Evolutionary conservation across 2,113 vertebrate genomes (phyloP).

Genomic region (Illadopsis cleaveri): DNA sequence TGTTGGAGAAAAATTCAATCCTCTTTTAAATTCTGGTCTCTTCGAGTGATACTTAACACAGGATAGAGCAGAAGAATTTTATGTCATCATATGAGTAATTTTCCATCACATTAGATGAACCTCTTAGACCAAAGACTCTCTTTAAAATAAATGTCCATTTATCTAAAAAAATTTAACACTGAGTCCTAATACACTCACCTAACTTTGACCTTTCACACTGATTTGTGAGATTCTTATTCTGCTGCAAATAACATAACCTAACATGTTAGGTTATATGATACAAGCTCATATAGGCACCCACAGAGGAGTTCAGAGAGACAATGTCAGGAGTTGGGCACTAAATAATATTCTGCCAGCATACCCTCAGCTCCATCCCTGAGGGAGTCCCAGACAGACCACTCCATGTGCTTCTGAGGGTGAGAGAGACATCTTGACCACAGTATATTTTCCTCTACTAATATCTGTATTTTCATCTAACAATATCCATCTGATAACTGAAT

Average conservation of each 20-base stretch:
- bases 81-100: neutral
- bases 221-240: neutral
- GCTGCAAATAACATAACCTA: neutral
- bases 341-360: neutral
- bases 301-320: neutral
- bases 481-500: neutral
- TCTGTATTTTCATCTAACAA: neutral
- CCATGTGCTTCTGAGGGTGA: neutral
- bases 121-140: neutral
- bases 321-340: neutral
- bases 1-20: neutral
- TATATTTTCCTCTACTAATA: neutral
- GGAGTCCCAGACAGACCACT: fast-evolving
- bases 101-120: neutral
- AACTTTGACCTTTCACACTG: neutral
- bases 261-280: neutral
- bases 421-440: too few relatives aligned
- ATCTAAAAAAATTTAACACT: neutral
- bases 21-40: neutral
- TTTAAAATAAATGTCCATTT: neutral
- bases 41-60: neutral
- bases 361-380: fast-evolving
- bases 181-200: neutral
- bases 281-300: neutral
- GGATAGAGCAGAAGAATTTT: neutral